These are phyloP conservation scores for Falco naumanni DNA, from an alignment of 2,797 vertebrate species.

Conservation along the genomic window DNA sequence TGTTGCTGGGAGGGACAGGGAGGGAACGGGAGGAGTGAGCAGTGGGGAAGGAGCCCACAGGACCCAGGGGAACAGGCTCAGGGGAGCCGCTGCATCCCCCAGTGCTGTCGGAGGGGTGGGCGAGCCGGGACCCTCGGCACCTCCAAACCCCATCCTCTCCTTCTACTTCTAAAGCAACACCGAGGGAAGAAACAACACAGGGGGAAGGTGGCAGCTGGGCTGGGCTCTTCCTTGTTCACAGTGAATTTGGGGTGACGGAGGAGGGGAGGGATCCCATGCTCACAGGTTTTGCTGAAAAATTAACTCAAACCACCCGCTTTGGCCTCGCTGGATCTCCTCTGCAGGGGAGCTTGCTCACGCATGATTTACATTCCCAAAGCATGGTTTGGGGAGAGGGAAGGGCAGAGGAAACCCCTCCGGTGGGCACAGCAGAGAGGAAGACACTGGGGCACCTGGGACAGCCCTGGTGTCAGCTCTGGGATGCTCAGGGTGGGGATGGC, in stretches of 20 bases:
- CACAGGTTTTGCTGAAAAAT: background rate
- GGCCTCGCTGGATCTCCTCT: background rate
- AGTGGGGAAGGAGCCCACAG: background rate
- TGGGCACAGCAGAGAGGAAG: background rate
- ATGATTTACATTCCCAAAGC: background rate
- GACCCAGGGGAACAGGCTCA: fast-evolving
- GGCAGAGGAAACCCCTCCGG: background rate
- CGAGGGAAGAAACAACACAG: background rate
- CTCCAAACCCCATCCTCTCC: background rate
- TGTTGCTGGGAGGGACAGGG: background rate
- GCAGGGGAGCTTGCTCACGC: background rate
- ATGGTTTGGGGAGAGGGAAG: background rate
- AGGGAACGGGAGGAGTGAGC: background rate
- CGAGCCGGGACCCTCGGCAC: fast-evolving
- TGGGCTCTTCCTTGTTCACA: conserved; percentile 51
- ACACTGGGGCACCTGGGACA: fast-evolving
- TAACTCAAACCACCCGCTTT: background rate
- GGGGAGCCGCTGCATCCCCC: background rate
- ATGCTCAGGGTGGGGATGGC: background rate
- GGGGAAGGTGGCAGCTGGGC: background rate
- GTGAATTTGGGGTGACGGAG: background rate
- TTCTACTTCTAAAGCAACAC: background rate
- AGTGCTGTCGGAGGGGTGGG: background rate
- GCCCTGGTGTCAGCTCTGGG: background rate
- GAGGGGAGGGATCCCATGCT: background rate